phyloP scores from a whole-genome alignment of 1,140 invertebrate genomes.

The Choristoneura fumiferana region DNA sequence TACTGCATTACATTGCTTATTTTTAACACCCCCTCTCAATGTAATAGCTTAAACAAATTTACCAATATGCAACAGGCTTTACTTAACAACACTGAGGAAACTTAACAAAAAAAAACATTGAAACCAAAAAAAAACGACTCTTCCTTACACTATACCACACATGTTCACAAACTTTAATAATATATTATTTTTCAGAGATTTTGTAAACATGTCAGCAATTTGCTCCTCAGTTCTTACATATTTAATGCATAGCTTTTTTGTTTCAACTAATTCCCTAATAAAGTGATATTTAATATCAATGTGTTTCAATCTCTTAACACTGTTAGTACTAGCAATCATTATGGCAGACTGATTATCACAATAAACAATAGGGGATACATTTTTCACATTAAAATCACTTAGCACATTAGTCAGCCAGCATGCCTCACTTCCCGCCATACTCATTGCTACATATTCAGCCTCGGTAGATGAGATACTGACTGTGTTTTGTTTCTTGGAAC shows the following conservation, averaged over 20 bases:
- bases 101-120: too few relatives aligned
- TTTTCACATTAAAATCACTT: background rate
- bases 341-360: background rate
- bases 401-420: background rate
- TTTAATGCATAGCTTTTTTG: conserved; percentile 29
- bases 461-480: background rate
- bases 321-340: conserved; percentile 21
- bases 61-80: too few relatives aligned
- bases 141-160: conserved; percentile 20
- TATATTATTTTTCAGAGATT: conserved; percentile 34
- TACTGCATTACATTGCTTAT: background rate
- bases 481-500: background rate
- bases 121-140: too few relatives aligned
- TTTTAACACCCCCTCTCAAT: conserved; percentile 17
- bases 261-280: conserved; percentile 37
- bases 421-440: background rate
- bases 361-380: background rate
- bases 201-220: conserved; percentile 39
- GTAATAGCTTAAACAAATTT: background rate
- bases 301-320: conserved; percentile 40
- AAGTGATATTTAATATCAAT: conserved; percentile 41
- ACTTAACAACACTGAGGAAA: too few relatives aligned
- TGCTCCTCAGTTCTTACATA: conserved; percentile 37
- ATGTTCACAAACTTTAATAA: conserved; percentile 24
- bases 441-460: background rate